phyloP scores from a whole-genome alignment of 2,797 vertebrate genomes.

The Chelon auratus region DNA sequence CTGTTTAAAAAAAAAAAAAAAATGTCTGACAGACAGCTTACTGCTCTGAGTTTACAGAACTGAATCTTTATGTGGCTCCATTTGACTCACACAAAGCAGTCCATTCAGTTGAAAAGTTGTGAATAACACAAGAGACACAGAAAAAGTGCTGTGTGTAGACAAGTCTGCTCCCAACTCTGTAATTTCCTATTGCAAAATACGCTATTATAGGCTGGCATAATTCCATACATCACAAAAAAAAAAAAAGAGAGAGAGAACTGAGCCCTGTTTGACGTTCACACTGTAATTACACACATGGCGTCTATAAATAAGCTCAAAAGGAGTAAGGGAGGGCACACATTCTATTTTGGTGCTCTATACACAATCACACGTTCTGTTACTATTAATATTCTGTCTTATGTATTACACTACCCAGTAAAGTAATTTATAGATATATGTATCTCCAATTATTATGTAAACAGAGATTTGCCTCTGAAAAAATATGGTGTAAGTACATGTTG shows the following conservation, averaged over 20 bases:
- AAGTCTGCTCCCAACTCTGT: slow-evolving; percentile 72
- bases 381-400: slow-evolving; percentile 12
- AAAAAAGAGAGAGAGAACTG: slow-evolving; percentile 59
- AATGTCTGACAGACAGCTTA: slow-evolving; percentile 42
- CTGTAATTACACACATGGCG: slow-evolving; percentile 77
- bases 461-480: slow-evolving; percentile 6
- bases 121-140: slow-evolving; percentile 67
- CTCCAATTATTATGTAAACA: not conserved
- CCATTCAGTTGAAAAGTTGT: slow-evolving; percentile 76
- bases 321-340: slow-evolving; percentile 38
- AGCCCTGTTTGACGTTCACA: slow-evolving; percentile 59
- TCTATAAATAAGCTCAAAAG: slow-evolving; percentile 63
- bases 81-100: slow-evolving; percentile 71
- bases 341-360: slow-evolving; percentile 31
- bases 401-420: not conserved
- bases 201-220: slow-evolving; percentile 73
- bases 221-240: slow-evolving; percentile 73
- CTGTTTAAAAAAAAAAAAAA: slow-evolving; percentile 32
- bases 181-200: slow-evolving; percentile 80
- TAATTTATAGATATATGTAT: not conserved
- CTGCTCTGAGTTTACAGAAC: slow-evolving; percentile 44
- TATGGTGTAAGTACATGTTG: slow-evolving; percentile 29
- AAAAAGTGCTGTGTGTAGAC: slow-evolving; percentile 40
- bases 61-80: slow-evolving; percentile 57
- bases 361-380: slow-evolving; percentile 4